Evolutionary conservation across 1,140 invertebrate genomes (phyloP), one percentile per base, ranked within the genome.

Genomic region (Drosophila lacteicornis): DNA sequence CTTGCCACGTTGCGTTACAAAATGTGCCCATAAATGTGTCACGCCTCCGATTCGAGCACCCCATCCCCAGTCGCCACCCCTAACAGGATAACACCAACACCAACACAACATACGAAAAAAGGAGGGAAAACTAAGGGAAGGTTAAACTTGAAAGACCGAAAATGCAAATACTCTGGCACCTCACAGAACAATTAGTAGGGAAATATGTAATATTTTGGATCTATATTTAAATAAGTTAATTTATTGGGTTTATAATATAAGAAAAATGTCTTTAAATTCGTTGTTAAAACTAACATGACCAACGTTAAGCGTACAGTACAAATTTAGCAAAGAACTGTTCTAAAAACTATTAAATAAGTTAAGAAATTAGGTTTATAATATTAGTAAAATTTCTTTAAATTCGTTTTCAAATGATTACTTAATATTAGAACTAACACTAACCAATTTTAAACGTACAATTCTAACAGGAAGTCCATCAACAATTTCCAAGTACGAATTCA

Each of bases 1-100:
- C 56, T 83, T 80, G 80, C 76, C 73, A 83, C 73, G 77, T 70
- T 80, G 81, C 70, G 57, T 79, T 82, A 67, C 75, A 79, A 74
- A 83, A 83, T 76, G 76, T 83, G 80, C 69, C 76, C 76, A 88
- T 87, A 88, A 87, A 87, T 88, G 84, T 83, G 84, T 83, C 84
- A 88, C 83, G 84, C 83, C 83, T 78, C 33, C 57, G 22, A 63
- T 55, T 45, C 19, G 22, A 25, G 33, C 33, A 27, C 42, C 30
- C 45, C 30, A 6, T 17, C 51, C 19, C 19, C 38, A 3, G 17
- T 3, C 17, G 0, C 53, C 36, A 57, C 49, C 12, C 47, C 47
- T 11, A 3, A 6, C 50, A 15, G 19, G 19, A 38, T 9, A 49
- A 38, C 27, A 61, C 38, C 17, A 38, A 56, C 25, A 7, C 15